Evolutionary conservation across 2,113 vertebrate genomes (phyloP).

Genomic region (Fregetta grallaria): DNA sequence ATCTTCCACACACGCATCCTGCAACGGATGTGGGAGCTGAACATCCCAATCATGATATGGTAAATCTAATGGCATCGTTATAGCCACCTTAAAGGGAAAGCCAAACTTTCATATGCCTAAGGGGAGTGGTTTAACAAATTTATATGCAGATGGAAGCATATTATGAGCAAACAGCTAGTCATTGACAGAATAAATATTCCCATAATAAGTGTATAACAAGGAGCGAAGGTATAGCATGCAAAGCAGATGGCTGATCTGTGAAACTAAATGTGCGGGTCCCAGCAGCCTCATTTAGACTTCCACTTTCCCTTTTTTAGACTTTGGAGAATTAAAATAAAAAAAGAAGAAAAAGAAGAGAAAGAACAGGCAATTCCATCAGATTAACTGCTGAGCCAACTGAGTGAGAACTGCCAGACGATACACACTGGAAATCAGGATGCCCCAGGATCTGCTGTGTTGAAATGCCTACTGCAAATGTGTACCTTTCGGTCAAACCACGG

Average conservation of each 20-base stretch:
- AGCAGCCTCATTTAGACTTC: conserved; percentile 8
- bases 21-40: not conserved
- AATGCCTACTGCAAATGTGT: not conserved
- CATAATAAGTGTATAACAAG: conserved; percentile 38
- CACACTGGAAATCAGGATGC: not conserved
- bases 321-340: not conserved
- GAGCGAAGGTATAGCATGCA: not conserved
- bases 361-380: not conserved
- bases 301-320: not conserved
- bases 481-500: not conserved
- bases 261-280: not conserved
- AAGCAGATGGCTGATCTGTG: conserved; percentile 40
- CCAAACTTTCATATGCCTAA: conserved; percentile 41
- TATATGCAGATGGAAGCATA: conserved; percentile 61
- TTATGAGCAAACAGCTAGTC: conserved; percentile 48
- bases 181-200: conserved; percentile 39
- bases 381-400: not conserved
- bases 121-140: conserved; percentile 59
- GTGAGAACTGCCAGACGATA: not conserved
- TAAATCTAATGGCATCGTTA: not conserved
- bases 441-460: not conserved
- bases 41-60: not conserved
- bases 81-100: conserved; percentile 36
- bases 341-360: not conserved
- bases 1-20: not conserved